These are phyloP conservation scores for Polymixis lichenea DNA, from an alignment of 2,888 invertebrate species.

Conservation along the genomic window DNA sequence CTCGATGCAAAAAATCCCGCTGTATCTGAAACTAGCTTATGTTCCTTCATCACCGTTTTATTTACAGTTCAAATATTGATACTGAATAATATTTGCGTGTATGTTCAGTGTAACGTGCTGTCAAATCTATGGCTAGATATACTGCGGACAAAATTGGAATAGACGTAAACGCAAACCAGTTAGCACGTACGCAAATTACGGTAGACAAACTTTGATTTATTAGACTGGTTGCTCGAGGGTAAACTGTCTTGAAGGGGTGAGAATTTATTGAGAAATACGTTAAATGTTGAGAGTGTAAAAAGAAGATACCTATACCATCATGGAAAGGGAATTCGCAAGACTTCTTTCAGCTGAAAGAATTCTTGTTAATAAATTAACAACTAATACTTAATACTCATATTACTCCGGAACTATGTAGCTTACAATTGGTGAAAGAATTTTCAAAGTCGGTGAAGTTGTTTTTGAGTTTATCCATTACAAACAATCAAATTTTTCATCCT, in stretches of 20 bases:
- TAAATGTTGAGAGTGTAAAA: slow-evolving; percentile 9
- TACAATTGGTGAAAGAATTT: too few species aligned
- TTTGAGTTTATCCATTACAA: too few species aligned
- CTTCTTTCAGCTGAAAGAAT: too few species aligned
- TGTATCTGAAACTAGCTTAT: background rate
- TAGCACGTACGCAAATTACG: too few species aligned
- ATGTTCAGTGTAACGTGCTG: slow-evolving; percentile 18
- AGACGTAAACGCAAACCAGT: slow-evolving; percentile 41
- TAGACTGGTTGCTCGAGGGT: too few species aligned
- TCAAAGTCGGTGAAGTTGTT: too few species aligned
- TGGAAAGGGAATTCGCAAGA: background rate
- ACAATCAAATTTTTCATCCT: too few species aligned
- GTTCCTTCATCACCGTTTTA: background rate
- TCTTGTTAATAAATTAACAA: too few species aligned
- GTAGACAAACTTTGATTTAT: too few species aligned
- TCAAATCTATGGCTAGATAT: slow-evolving; percentile 24
- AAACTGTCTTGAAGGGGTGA: slow-evolving; percentile 31
- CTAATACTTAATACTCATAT: too few species aligned
- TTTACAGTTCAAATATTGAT: slow-evolving; percentile 33
- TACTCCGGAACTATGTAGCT: too few species aligned
- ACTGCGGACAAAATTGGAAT: slow-evolving; percentile 35
- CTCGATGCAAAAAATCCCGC: background rate
- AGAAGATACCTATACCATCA: slow-evolving; percentile 14
- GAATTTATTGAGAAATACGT: slow-evolving; percentile 36
- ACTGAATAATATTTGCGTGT: slow-evolving; percentile 32